Percentiles rank a stretch among this genome's conserved stretches.
Conservation (phyloP, 2,888 invertebrate genomes). For the Cerceris rybyensis region DNA sequence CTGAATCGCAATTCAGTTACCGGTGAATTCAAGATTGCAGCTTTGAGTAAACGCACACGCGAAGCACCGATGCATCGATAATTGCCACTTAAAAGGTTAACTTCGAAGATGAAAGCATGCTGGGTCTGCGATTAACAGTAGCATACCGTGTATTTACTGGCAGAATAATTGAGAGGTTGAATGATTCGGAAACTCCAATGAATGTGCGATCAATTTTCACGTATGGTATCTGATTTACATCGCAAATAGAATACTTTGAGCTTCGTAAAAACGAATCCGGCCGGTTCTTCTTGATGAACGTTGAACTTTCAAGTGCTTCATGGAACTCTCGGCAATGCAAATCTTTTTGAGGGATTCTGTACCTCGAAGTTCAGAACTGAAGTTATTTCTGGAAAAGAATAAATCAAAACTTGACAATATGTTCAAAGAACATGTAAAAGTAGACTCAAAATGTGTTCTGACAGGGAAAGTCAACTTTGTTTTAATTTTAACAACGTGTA, state of each 20-base stretch:
- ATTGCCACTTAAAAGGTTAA: neutral
- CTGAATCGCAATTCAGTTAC: neutral
- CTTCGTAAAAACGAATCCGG: too few relatives aligned
- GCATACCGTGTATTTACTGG: neutral
- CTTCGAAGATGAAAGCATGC: neutral
- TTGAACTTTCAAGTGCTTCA: too few relatives aligned
- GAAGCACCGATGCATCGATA: neutral
- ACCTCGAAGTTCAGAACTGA: too few relatives aligned
- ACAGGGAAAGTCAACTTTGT: too few relatives aligned
- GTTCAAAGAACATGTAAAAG: too few relatives aligned
- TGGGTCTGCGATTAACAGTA: neutral
- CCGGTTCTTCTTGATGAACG: neutral
- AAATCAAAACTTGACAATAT: too few relatives aligned
- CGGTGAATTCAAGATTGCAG: neutral
- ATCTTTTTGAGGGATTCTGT: too few relatives aligned
- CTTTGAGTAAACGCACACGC: neutral
- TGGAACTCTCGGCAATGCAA: too few relatives aligned
- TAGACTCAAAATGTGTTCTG: too few relatives aligned
- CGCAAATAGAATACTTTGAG: neutral
- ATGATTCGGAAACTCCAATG: neutral
- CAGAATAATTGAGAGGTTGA: neutral
- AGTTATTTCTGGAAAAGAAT: too few relatives aligned
- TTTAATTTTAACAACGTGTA: too few relatives aligned
- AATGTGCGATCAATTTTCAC: neutral
- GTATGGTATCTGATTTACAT: neutral